phyloP scores from a whole-genome alignment of 2,888 invertebrate species.

The Anorthoa munda region DNA sequence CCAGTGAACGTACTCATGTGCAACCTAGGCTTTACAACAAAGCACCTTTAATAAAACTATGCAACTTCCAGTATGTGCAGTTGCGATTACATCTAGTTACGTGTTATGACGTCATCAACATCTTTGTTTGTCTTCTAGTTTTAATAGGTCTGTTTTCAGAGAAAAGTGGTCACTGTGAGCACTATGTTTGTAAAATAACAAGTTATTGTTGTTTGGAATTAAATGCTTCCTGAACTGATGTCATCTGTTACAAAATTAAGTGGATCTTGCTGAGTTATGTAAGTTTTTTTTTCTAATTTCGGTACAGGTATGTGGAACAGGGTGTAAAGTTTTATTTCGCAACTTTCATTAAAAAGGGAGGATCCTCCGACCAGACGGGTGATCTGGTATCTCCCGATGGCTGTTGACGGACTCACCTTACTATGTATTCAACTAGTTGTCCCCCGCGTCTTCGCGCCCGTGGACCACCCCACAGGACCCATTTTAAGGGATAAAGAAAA shows the following conservation, averaged over 20 bases:
- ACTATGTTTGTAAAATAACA: conserved; percentile 16
- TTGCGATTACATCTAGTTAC: conserved; percentile 15
- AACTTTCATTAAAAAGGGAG: too few species aligned
- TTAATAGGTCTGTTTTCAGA: conserved; percentile 35
- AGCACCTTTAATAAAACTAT: conserved; percentile 64
- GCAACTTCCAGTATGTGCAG: conserved; percentile 22
- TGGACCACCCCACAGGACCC: too few species aligned
- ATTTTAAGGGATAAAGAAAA: too few species aligned
- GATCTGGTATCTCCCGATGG: too few species aligned
- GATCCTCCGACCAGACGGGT: too few species aligned
- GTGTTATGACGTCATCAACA: conserved; percentile 9
- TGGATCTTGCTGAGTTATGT: conserved; percentile 2
- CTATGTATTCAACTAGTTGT: too few species aligned
- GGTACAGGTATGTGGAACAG: too few species aligned
- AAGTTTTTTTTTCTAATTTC: conserved; percentile 4
- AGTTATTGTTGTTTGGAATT: conserved; percentile 35
- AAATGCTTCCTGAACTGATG: conserved; percentile 45
- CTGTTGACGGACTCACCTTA: too few species aligned
- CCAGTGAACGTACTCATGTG: neutral
- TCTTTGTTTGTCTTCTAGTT: conserved; percentile 34
- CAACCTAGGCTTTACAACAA: conserved; percentile 2
- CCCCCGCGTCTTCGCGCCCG: too few species aligned
- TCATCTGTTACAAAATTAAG: conserved; percentile 29
- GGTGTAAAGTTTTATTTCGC: too few species aligned
- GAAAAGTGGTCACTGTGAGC: conserved; percentile 24